Percentiles rank a stretch among this genome's conserved stretches.
phyloP scores from a whole-genome alignment of 2,113 vertebrate species.

The Scalopus aquaticus region DNA sequence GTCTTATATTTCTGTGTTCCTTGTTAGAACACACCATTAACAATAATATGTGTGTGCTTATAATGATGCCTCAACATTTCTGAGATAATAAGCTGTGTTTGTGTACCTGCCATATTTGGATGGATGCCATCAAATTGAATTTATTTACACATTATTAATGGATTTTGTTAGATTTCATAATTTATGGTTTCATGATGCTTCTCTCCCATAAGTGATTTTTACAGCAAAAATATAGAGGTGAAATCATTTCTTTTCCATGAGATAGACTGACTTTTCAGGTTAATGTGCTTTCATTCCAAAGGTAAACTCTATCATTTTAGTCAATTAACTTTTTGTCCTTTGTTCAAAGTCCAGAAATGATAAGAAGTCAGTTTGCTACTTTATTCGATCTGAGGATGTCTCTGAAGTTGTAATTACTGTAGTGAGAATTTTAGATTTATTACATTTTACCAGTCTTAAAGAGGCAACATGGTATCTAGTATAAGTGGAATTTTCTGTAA shows the following conservation, averaged over 20 bases:
- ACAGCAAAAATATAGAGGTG: neutral
- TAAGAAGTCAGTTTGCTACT: slow-evolving; percentile 46
- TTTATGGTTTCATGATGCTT: neutral
- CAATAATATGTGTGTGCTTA: neutral
- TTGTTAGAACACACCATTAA: neutral
- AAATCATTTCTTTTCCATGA: slow-evolving; percentile 41
- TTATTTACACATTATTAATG: neutral
- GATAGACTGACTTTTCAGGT: neutral
- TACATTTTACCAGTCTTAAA: neutral
- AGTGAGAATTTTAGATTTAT: slow-evolving; percentile 38
- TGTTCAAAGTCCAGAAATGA: slow-evolving; percentile 57
- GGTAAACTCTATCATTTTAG: slow-evolving; percentile 65
- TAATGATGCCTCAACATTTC: neutral
- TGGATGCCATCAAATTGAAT: neutral
- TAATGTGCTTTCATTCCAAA: slow-evolving; percentile 56
- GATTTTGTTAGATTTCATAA: slow-evolving; percentile 30
- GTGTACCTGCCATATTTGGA: neutral
- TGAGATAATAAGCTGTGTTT: neutral
- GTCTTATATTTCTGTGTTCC: neutral
- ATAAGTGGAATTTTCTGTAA: slow-evolving; percentile 40
- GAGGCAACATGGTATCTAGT: neutral
- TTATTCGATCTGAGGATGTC: slow-evolving; percentile 18
- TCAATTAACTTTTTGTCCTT: slow-evolving; percentile 65
- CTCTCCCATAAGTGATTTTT: slow-evolving; percentile 33
- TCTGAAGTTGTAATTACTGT: slow-evolving; percentile 11